Percentiles rank a stretch among this genome's conserved stretches.
Evolutionary conservation across 2,888 invertebrate genomes (phyloP).

Genomic region (Lasioglossum vierecki): DNA sequence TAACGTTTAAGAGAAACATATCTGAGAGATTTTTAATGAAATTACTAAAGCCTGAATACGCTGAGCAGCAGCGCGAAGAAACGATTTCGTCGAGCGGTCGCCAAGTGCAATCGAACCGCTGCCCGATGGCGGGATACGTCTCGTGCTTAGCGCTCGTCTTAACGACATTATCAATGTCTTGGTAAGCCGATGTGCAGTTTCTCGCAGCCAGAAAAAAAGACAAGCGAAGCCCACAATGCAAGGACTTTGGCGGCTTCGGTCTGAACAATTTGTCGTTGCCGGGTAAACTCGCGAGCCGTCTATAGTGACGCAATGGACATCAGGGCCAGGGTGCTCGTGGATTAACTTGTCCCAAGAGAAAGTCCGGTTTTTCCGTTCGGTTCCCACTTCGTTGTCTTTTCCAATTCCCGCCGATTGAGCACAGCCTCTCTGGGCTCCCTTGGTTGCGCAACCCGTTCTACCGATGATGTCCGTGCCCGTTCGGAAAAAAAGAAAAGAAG

Average conservation of each 20-base stretch:
- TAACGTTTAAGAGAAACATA: too few species aligned
- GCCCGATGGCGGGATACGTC: too few species aligned
- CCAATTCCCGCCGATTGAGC: conserved; percentile 70
- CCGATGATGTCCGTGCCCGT: conserved; percentile 15
- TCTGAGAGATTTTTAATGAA: too few species aligned
- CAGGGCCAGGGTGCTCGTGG: conserved; percentile 30
- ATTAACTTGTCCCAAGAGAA: conserved; percentile 66
- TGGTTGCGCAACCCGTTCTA: conserved; percentile 54
- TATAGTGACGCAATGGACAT: conserved; percentile 36
- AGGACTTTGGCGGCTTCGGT: conserved; percentile 7
- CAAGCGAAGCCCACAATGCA: not conserved
- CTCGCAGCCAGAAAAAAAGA: not conserved
- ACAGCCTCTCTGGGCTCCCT: conserved; percentile 17
- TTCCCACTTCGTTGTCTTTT: conserved; percentile 60
- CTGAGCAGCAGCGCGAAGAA: too few species aligned
- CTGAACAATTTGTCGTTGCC: conserved; percentile 15
- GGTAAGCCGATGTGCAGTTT: conserved; percentile 1
- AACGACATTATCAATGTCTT: not conserved
- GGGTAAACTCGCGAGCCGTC: conserved; percentile 16
- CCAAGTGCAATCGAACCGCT: too few species aligned
- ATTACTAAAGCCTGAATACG: too few species aligned
- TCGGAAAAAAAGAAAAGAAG: not conserved
- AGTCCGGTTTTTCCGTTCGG: conserved; percentile 65
- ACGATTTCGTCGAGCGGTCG: too few species aligned
- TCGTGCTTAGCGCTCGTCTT: not conserved